Base-by-base conservation (phyloP, 1,140 invertebrate species). In the Condylostylus longicornis region DNA sequence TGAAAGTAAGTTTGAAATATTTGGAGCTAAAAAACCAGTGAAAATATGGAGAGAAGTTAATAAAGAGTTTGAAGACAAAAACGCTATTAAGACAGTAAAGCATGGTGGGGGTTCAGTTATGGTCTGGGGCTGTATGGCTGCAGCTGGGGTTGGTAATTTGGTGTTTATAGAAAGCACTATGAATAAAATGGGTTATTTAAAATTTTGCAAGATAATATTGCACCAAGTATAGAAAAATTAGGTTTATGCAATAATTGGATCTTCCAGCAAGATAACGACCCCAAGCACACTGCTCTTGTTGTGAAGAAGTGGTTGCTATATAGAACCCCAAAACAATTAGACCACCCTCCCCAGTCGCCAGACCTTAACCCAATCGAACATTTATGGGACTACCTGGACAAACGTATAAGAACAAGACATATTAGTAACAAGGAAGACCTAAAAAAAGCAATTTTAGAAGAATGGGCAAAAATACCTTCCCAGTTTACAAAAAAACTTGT, bases 71-170 rank as follows among this genome's bases (percentile, higher is more conserved):
- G 28, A 44, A 20, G 43, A 45, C 12, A 25, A 46, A 37, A 47
- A 53, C 40, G 42, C 48, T 21, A 37, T 41, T 14, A 17, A 44
- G 18, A 62, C 61, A 3, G 48, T 63, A 12, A 63, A 63, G 42
- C 51, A 60, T 38, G 50, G 54, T 29, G 49, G 53, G 12, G 50
- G 52, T 25, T 33, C 18, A 20, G 36, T 55, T 8, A 57, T 62
- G 52, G 47, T 57, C 10, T 62, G 56, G 54, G 60, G 49, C n/a
- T 50, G 42, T 31, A 49, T 62, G 35, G 31, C 42, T 12, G 31
- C 37, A 2, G 22, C 21, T 30, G 52, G 48, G 15, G 45, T 55
- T 2, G 50, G 51, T 12, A 37, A 41, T 32, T 15, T 61, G 18
- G 33, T 38, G 5, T 38, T 45, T 32, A 42, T 59, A 19, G 38